Conservation (phyloP, 2,797 vertebrate genomes). For the Coregonus sp. region DNA sequence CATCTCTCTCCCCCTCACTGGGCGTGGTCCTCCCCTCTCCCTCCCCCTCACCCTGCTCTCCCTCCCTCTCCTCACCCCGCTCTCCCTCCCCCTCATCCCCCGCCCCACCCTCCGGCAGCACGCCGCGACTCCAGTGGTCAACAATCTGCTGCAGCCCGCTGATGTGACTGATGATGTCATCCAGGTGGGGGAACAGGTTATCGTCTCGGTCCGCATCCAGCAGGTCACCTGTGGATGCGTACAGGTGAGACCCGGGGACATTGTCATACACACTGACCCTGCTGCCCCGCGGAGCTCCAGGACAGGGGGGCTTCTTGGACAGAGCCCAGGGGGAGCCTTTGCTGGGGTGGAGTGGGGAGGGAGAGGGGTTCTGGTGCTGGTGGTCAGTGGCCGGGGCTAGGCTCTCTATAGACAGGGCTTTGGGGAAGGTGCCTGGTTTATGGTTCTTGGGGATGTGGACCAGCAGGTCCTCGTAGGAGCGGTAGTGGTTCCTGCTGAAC, state of each 20-base stretch:
- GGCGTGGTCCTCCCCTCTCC: conserved; percentile 6
- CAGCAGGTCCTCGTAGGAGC: conserved; percentile 92
- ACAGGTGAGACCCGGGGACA: conserved; percentile 93
- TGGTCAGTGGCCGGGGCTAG: conserved; percentile 79
- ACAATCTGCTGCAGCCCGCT: conserved; percentile 92
- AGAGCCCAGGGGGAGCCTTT: conserved; percentile 60
- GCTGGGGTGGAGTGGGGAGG: conserved; percentile 42
- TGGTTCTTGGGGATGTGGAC: conserved; percentile 96
- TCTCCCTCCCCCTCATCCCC: conserved; percentile 56
- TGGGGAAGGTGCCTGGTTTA: conserved; percentile 97
- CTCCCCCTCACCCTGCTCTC: conserved; percentile 56
- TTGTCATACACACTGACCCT: conserved; percentile 97
- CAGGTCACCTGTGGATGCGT: conserved; percentile 94
- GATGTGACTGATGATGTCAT: conserved; percentile 93
- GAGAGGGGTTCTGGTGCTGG: conserved; percentile 53
- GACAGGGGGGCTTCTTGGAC: conserved; percentile 65
- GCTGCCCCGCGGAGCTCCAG: conserved; percentile 84
- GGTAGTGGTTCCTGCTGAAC: conserved; percentile 81
- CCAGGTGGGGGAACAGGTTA: conserved; percentile 87
- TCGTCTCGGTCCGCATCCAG: conserved; percentile 91
- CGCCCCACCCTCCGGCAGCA: conserved; percentile 75
- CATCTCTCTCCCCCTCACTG: conserved; percentile 72
- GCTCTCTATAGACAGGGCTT: conserved; percentile 96
- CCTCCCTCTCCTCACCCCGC: conserved; percentile 38
- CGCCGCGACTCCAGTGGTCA: conserved; percentile 88